Percentiles rank a stretch among this genome's conserved stretches.
phyloP scores from a whole-genome alignment of 2,888 invertebrate species.

The Cordylochernes scorpioides region DNA sequence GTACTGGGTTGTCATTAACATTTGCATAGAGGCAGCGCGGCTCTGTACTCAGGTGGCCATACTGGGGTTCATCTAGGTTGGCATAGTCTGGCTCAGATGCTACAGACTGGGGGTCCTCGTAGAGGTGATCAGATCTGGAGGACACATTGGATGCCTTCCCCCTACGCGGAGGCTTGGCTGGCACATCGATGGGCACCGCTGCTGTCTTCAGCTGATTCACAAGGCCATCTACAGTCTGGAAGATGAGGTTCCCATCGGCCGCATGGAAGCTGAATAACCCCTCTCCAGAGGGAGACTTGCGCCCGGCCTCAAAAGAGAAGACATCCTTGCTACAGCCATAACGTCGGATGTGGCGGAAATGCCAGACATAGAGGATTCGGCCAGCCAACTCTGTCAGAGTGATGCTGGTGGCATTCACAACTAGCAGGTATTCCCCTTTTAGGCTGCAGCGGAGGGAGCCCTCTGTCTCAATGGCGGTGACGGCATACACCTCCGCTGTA shows the following conservation, averaged over 20 bases:
- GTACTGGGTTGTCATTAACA: too few relatives aligned
- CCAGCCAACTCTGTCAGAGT: conserved; percentile 10
- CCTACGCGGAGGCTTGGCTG: too few relatives aligned
- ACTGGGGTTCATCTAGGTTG: too few relatives aligned
- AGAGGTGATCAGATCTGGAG: too few relatives aligned
- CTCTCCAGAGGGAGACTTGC: conserved; percentile 19
- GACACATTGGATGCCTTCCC: too few relatives aligned
- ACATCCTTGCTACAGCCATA: conserved; percentile 17
- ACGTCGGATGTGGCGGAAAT: conserved; percentile 17
- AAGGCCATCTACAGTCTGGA: conserved; percentile 10
- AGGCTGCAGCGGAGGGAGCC: conserved; percentile 13
- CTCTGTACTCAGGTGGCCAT: too few relatives aligned
- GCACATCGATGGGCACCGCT: conserved; percentile 3
- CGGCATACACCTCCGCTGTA: conserved; percentile 12
- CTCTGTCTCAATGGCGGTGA: conserved; percentile 14
- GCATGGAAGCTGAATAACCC: conserved; percentile 15
- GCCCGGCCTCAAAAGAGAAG: conserved; percentile 19
- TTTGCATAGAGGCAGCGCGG: too few relatives aligned
- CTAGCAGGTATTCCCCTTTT: conserved; percentile 10
- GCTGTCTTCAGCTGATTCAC: conserved; percentile 8
- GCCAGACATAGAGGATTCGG: conserved; percentile 17
- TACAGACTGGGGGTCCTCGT: too few relatives aligned
- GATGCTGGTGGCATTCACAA: conserved; percentile 12
- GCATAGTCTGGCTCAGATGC: too few relatives aligned
- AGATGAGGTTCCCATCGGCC: conserved; percentile 8